Base-by-base conservation (phyloP, 2,113 vertebrate species). In the Hiodon alosoides region DNA sequence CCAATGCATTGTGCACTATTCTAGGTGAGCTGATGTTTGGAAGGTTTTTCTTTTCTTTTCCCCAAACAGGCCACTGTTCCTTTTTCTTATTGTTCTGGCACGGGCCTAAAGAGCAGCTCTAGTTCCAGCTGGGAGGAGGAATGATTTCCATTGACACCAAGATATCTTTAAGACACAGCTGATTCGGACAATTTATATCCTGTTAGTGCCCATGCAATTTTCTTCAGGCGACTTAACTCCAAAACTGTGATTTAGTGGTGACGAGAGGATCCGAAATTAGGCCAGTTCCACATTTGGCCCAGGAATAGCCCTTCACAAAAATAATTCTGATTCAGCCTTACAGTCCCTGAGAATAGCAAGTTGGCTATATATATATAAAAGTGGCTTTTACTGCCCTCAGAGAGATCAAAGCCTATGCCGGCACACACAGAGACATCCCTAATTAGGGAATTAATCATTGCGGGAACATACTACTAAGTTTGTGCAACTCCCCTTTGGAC, bases 401-500 rank as follows among this genome's bases (percentile, higher is more conserved):
- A 58, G 46, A 13, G 70, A 72, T 72, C 70, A 50, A 55, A 9
- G 31, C 55, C 55, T 16, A 61, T n/a, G 46, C 17, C 57, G 3
- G 31, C 70, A n/a, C 4, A 46, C n/a, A 11, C 48, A 59, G 5
- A 8, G 16, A 55, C 69, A 31, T 58, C 54, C 70, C 58, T 72
- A 72, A 72, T 72, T 58, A 60, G 58, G 16, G 55, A 71, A 31
- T 53, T 31, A 71, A 71, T 71, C 69, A 47, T n/a, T 16, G 17
- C 3, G 58, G 46, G 64, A 60, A 3, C 9, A 16, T 5, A 46
- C 48, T 60, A 60, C 46, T 47, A 46, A 61, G 55, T 3, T 31
- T 50, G 57, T 14, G 3, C 31, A 31, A 31, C 58, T 60, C 17
- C 54, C 58, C 70, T 10, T 66, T 66, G 7, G 10, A 72, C 47